phyloP scores from a whole-genome alignment of 2,888 invertebrate genomes.

The Acrocera orbiculus region DNA sequence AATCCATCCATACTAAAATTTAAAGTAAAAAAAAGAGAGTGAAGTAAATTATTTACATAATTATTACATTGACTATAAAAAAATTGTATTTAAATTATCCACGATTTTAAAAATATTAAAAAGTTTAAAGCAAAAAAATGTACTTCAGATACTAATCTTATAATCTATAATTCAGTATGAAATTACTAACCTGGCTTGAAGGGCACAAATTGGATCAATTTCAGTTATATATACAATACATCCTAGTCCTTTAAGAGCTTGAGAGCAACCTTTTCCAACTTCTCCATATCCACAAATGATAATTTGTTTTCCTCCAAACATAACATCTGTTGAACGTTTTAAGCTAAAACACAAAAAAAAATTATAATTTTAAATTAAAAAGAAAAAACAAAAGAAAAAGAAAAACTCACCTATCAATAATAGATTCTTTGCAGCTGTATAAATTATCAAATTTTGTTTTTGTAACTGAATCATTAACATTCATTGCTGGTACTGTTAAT shows the following conservation, averaged over 20 bases:
- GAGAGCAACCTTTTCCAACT: slow-evolving; percentile 93
- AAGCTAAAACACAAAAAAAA: slow-evolving; percentile 33
- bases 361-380: too few relatives aligned
- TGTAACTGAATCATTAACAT: slow-evolving; percentile 94
- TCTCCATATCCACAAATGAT: slow-evolving; percentile 94
- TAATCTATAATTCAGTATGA: background rate
- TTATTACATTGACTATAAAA: too few relatives aligned
- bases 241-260: slow-evolving; percentile 84
- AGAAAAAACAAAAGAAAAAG: too few relatives aligned
- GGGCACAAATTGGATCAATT: slow-evolving; percentile 93
- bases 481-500: slow-evolving; percentile 92
- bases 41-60: too few relatives aligned
- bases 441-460: slow-evolving; percentile 97
- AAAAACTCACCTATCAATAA: slow-evolving; percentile 52
- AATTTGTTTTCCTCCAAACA: slow-evolving; percentile 96
- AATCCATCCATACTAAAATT: slow-evolving; percentile 74
- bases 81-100: too few relatives aligned
- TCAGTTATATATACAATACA: slow-evolving; percentile 79
- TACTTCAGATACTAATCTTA: background rate
- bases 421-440: slow-evolving; percentile 86
- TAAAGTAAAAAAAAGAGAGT: background rate
- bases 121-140: background rate
- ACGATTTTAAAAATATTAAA: too few relatives aligned
- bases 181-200: slow-evolving; percentile 63
- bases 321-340: slow-evolving; percentile 50